Conservation (phyloP, 2,888 invertebrate species). For the Rhopalosiphum nymphaeae region DNA sequence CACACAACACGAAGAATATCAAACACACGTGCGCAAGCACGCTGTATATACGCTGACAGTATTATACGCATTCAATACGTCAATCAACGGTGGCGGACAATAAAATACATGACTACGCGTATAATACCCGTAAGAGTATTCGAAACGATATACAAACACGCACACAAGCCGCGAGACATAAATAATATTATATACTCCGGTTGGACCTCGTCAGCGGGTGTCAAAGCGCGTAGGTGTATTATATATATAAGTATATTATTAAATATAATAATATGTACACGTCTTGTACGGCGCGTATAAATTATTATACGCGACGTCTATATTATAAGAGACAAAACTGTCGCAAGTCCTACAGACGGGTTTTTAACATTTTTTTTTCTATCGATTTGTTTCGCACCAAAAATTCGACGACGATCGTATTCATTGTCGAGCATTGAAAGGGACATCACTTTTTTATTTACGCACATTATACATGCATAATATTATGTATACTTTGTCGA, state of each 20-base stretch:
- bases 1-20: background rate
- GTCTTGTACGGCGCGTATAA: background rate
- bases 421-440: background rate
- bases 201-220: constrained; percentile 4
- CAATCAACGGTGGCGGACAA: constrained; percentile 51
- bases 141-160: background rate
- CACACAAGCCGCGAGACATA: background rate
- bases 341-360: background rate
- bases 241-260: background rate
- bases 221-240: background rate
- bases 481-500: background rate
- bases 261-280: background rate
- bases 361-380: background rate
- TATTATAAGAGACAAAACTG: background rate
- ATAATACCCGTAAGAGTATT: background rate
- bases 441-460: background rate
- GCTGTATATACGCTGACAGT: constrained; percentile 23
- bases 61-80: constrained; percentile 44
- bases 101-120: constrained; percentile 18
- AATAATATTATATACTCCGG: constrained; percentile 13
- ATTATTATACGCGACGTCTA: background rate
- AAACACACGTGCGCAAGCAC: background rate
- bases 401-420: background rate
- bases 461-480: background rate
- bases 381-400: background rate